phyloP scores from a whole-genome alignment of 2,113 vertebrate genomes.

The Apodemus speciosus region DNA sequence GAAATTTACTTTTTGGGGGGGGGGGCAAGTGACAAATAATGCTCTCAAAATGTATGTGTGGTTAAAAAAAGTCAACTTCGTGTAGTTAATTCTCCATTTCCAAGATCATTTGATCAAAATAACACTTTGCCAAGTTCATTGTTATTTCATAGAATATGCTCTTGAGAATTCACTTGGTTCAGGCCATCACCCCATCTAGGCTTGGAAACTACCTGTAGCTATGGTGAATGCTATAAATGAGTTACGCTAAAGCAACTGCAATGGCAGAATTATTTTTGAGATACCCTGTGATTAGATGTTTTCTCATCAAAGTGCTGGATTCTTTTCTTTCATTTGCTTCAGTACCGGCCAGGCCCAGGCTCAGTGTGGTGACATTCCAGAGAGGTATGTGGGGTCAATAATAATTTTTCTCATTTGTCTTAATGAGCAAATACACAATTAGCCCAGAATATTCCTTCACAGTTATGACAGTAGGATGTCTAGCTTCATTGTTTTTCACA shows the following conservation, averaged over 20 bases:
- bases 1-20: background rate
- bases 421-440: background rate
- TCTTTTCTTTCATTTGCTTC: background rate
- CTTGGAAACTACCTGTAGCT: background rate
- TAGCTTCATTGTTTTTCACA: background rate
- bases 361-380: background rate
- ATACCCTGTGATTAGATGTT: background rate
- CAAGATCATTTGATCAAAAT: background rate
- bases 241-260: background rate
- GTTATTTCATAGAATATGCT: background rate
- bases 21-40: background rate
- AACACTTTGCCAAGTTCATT: background rate
- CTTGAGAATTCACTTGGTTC: background rate
- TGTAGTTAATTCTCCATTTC: background rate
- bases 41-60: background rate
- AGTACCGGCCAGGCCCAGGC: background rate
- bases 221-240: background rate
- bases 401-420: background rate
- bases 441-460: background rate
- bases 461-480: background rate
- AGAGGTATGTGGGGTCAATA: background rate
- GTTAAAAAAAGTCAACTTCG: background rate
- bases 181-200: background rate
- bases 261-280: background rate
- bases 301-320: background rate